Conservation (phyloP, 2,888 invertebrate genomes). For the Cantharis flavilabris region DNA sequence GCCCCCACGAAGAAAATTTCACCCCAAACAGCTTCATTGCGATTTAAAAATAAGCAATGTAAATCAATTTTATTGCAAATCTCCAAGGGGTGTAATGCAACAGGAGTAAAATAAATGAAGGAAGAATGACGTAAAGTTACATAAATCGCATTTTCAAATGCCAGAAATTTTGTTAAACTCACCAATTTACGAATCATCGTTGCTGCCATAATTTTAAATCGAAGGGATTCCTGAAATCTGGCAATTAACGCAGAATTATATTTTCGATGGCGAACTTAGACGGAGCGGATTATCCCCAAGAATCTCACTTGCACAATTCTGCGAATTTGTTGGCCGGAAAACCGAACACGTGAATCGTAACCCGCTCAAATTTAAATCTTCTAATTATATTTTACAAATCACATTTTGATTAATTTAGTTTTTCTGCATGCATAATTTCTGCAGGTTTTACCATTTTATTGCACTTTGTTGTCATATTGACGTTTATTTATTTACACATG, state of each 20-base stretch:
- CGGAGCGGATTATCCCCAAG: not conserved
- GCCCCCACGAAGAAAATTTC: not conserved
- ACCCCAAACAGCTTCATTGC: not conserved
- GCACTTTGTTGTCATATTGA: not conserved
- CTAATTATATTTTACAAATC: not conserved
- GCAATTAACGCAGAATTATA: not conserved
- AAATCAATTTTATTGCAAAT: not conserved
- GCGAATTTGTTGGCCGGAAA: not conserved
- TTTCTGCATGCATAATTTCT: not conserved
- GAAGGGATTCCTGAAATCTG: not conserved
- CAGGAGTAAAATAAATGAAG: not conserved
- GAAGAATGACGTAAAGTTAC: not conserved
- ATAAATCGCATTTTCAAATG: not conserved
- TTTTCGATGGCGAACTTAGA: not conserved
- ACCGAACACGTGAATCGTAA: not conserved
- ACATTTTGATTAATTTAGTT: not conserved
- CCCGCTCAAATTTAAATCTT: not conserved
- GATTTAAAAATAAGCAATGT: not conserved
- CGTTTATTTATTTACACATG: not conserved
- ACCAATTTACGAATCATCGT: slow-evolving; percentile 38
- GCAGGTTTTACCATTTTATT: not conserved
- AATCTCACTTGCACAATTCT: not conserved
- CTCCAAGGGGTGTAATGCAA: not conserved
- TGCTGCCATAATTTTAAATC: slow-evolving; percentile 32
- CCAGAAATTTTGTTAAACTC: slow-evolving; percentile 28